phyloP scores from a whole-genome alignment of 1,140 invertebrate species.

The Drosophila tsacasi region DNA sequence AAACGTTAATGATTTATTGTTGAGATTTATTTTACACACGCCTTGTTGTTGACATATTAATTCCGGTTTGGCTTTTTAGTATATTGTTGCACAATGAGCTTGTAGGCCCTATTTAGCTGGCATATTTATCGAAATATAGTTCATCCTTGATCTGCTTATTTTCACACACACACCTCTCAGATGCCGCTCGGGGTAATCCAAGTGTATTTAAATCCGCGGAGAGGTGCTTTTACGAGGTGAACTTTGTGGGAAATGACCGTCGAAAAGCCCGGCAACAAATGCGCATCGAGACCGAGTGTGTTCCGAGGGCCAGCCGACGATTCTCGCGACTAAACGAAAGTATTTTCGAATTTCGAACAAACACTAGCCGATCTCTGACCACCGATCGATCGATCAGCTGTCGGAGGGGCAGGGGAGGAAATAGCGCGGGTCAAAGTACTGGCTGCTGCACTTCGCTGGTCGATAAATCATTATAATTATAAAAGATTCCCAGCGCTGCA shows the following conservation, averaged over 20 bases:
- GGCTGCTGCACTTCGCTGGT: slow-evolving; percentile 27
- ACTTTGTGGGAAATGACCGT: slow-evolving; percentile 45
- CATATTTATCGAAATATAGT: slow-evolving; percentile 1
- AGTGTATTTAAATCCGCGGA: slow-evolving; percentile 16
- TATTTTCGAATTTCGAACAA: slow-evolving; percentile 54
- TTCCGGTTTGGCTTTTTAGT: neutral
- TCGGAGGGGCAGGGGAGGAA: slow-evolving; percentile 7
- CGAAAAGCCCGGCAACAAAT: slow-evolving; percentile 36
- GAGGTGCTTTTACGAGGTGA: slow-evolving; percentile 20
- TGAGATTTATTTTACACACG: neutral
- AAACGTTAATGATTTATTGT: neutral
- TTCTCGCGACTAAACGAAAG: slow-evolving; percentile 46
- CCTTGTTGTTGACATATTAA: neutral
- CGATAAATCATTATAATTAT: slow-evolving; percentile 43
- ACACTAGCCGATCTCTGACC: slow-evolving; percentile 6
- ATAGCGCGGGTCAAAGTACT: slow-evolving; percentile 53
- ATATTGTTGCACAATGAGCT: neutral
- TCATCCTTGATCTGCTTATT: slow-evolving; percentile 1
- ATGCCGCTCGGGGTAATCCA: neutral
- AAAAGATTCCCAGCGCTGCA: slow-evolving; percentile 40
- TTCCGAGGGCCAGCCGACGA: slow-evolving; percentile 28
- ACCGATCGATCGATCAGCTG: slow-evolving; percentile 30
- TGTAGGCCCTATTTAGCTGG: neutral
- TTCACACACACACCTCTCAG: slow-evolving; percentile 5
- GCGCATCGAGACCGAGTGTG: slow-evolving; percentile 12